phyloP scores from a whole-genome alignment of 2,113 vertebrate species.

The Equus przewalskii region DNA sequence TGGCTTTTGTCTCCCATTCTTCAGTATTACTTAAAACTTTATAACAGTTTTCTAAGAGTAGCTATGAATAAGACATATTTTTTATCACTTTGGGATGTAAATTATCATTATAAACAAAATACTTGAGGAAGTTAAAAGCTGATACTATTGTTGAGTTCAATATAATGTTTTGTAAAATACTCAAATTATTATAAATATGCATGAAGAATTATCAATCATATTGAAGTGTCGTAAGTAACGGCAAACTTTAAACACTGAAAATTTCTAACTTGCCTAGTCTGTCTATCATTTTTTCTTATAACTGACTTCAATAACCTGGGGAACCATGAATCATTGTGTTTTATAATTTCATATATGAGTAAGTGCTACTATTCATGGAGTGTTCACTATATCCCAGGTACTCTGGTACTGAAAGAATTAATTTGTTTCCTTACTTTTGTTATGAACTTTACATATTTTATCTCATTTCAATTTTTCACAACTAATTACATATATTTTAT shows the following conservation, averaged over 20 bases:
- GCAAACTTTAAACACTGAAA: not conserved
- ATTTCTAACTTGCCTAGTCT: not conserved
- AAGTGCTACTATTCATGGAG: not conserved
- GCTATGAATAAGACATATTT: not conserved
- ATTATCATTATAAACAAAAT: conserved; percentile 13
- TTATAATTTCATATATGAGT: not conserved
- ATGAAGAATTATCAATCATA: not conserved
- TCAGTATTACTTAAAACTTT: not conserved
- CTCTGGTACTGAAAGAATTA: not conserved
- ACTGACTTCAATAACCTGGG: not conserved
- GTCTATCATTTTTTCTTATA: not conserved
- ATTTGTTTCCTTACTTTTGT: not conserved
- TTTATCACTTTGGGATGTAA: not conserved
- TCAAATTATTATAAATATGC: not conserved
- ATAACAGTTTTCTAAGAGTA: not conserved
- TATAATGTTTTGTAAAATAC: not conserved
- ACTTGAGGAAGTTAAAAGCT: not conserved
- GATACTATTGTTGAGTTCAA: not conserved
- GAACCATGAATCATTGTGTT: not conserved
- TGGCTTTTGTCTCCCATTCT: not conserved
- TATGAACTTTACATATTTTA: not conserved
- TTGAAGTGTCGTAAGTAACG: not conserved
- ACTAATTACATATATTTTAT: not conserved
- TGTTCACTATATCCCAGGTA: not conserved
- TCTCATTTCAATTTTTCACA: not conserved